Conservation (phyloP, 2,113 vertebrate species). For the Rhabdomys dilectus region DNA sequence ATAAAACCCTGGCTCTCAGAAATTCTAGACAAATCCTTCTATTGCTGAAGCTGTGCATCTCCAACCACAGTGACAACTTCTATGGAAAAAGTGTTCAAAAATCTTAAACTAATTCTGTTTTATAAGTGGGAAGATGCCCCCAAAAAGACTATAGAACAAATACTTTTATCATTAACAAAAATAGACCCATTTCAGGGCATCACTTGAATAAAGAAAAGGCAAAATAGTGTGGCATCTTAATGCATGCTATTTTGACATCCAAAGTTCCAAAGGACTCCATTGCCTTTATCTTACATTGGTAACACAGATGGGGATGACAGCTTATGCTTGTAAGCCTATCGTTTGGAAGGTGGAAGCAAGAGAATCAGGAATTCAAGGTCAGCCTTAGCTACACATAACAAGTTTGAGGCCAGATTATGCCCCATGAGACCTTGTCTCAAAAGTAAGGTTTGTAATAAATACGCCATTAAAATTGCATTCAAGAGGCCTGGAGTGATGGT, state of each 20-base stretch:
- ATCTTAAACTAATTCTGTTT: constrained; percentile 25
- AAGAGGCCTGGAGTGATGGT: neutral
- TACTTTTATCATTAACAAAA: constrained; percentile 14
- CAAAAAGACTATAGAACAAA: constrained; percentile 14
- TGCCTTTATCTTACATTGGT: constrained; percentile 33
- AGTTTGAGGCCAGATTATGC: neutral
- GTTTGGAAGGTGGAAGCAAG: neutral
- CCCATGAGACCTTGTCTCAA: neutral
- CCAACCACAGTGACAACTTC: constrained; percentile 10
- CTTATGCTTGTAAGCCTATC: neutral
- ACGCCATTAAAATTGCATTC: neutral
- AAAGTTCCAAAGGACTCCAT: constrained; percentile 17
- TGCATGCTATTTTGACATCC: constrained; percentile 40
- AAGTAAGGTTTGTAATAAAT: neutral
- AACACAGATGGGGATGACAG: neutral
- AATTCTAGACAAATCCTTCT: neutral
- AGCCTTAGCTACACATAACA: neutral
- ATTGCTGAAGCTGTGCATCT: neutral
- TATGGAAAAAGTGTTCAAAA: constrained; percentile 21
- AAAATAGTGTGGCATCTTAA: neutral
- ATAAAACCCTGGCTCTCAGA: neutral
- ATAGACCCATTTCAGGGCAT: constrained; percentile 1
- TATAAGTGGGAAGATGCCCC: neutral
- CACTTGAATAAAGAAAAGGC: constrained; percentile 30
- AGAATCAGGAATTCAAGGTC: neutral